Conservation (phyloP, 2,888 invertebrate species). For the Mamestra brassicae region DNA sequence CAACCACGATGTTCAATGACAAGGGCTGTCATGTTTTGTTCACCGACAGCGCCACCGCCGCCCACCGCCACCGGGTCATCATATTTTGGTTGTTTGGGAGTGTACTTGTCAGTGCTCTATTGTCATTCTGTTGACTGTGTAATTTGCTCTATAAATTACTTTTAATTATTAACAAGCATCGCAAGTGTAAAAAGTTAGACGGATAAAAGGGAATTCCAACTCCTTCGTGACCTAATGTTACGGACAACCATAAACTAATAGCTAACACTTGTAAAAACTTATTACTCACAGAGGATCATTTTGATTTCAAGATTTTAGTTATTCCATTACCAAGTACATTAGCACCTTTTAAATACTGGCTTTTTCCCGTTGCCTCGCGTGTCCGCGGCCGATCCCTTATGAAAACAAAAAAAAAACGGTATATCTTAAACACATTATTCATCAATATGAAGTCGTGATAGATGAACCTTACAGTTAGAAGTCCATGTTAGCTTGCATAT, state of each 20-base stretch:
- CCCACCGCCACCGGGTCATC: neutral
- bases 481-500: conserved; percentile 49
- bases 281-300: neutral
- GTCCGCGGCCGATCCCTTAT: too few relatives aligned
- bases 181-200: neutral
- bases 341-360: neutral
- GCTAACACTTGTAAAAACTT: neutral
- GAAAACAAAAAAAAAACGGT: neutral
- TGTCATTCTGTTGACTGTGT: conserved; percentile 24
- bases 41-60: neutral
- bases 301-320: neutral
- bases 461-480: conserved; percentile 44
- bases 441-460: conserved; percentile 29
- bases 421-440: conserved; percentile 9
- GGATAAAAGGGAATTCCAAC: neutral
- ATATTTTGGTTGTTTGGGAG: neutral
- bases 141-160: conserved; percentile 1
- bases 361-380: neutral
- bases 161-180: neutral
- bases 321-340: neutral
- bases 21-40: neutral
- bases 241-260: neutral
- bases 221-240: neutral
- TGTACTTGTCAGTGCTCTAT: neutral
- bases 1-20: neutral